A percentile compares a stretch with the other conserved stretches of the same genome.
phyloP scores from a whole-genome alignment of 2,113 vertebrate species.

The Grammomys surdaster region DNA sequence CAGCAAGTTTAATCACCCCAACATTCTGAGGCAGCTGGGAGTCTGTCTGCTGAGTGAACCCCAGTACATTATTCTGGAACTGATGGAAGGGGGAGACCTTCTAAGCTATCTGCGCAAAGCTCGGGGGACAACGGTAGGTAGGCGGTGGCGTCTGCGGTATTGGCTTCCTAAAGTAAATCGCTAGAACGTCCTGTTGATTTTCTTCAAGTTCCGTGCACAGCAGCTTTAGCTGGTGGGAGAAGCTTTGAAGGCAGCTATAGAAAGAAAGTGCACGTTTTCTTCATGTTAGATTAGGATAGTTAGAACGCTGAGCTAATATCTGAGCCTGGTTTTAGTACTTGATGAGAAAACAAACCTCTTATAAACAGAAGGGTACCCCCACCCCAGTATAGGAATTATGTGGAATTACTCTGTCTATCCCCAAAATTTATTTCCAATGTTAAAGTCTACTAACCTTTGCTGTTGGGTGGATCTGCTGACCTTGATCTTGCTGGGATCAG shows the following conservation, averaged over 20 bases:
- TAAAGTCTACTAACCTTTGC: background rate
- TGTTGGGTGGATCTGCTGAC: background rate
- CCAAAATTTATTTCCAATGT: background rate
- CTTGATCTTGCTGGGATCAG: background rate
- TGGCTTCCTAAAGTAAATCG: background rate
- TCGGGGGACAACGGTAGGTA: slow-evolving; percentile 84
- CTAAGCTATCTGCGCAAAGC: slow-evolving; percentile 87
- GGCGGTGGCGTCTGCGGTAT: accelerated
- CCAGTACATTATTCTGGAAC: slow-evolving; percentile 89
- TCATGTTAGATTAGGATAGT: background rate
- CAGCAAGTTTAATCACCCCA: slow-evolving; percentile 89
- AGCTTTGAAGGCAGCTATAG: background rate
- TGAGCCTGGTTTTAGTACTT: slow-evolving; percentile 5
- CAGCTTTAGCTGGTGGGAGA: background rate
- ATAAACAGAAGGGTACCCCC: background rate
- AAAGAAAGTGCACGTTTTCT: background rate
- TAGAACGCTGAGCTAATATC: slow-evolving; percentile 13
- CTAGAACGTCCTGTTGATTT: background rate
- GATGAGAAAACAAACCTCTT: background rate
- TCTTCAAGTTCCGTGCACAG: background rate
- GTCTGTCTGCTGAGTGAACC: slow-evolving; percentile 88
- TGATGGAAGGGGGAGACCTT: slow-evolving; percentile 91
- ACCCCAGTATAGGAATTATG: background rate
- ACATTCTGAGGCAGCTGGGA: slow-evolving; percentile 89
- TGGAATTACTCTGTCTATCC: background rate